A percentile compares a stretch with the other conserved stretches of the same genome.
These are phyloP conservation scores for Theocolax elegans DNA, from an alignment of 1,140 invertebrate genomes.

Conservation along the genomic window DNA sequence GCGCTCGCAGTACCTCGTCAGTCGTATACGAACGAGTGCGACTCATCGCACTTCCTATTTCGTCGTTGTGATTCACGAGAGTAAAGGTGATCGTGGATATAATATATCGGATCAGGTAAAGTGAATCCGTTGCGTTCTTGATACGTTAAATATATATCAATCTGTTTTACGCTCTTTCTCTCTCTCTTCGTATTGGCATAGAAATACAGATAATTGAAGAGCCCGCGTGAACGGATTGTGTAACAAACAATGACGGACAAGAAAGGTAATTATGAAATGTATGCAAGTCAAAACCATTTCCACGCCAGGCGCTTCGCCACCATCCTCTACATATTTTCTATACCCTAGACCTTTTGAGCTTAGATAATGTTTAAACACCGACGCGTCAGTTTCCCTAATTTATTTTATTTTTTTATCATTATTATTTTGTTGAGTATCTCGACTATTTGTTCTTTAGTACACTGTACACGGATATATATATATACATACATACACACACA, in stretches of 20 bases:
- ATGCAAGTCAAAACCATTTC: conserved; percentile 37
- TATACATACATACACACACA: too few relatives aligned
- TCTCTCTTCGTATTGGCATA: too few relatives aligned
- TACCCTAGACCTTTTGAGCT: conserved; percentile 9
- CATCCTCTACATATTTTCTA: conserved; percentile 37
- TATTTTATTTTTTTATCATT: not conserved
- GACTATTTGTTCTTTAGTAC: not conserved
- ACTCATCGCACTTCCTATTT: too few relatives aligned
- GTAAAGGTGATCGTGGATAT: too few relatives aligned
- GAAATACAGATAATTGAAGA: too few relatives aligned
- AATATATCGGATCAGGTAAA: too few relatives aligned
- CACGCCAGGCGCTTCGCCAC: conserved; percentile 31
- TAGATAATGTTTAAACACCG: not conserved
- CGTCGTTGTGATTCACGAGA: too few relatives aligned
- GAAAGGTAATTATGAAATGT: conserved; percentile 66
- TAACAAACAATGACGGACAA: conserved; percentile 68
- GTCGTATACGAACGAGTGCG: too few relatives aligned
- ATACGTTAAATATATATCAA: too few relatives aligned
- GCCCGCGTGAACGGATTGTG: conserved; percentile 25
- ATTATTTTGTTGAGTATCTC: not conserved
- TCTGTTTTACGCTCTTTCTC: too few relatives aligned
- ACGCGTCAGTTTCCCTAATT: not conserved
- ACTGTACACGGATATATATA: not conserved
- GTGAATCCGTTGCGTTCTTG: too few relatives aligned
- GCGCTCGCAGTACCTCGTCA: too few relatives aligned